Base-by-base conservation (phyloP, 2,888 invertebrate species). In the Schrankia costaestrigalis region DNA sequence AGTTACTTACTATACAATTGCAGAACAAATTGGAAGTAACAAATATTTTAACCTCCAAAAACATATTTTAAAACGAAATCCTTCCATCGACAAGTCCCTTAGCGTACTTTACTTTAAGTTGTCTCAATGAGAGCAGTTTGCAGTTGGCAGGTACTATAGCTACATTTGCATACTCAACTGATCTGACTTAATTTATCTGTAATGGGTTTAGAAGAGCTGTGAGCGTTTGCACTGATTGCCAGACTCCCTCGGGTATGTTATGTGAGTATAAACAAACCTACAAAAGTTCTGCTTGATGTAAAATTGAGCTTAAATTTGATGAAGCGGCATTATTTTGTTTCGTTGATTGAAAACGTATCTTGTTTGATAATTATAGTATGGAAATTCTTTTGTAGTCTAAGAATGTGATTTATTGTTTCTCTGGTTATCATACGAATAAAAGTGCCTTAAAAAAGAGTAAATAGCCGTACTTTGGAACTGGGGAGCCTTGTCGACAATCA, bases 101-200 rank as follows among this genome's bases (percentile, higher is more conserved):
- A 13, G 26, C 30, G 25, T n/a, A 14, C 46, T 56, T 47, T 47
- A 59, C 46, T 42, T 46, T 38, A 43, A 52, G 30, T 57, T 49
- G 47, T 50, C 47, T 33, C 35, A 44, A 41, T 41, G 44, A 52
- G 28, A 40, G 38, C 52, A 42, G 39, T 51, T 46, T 30, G 39
- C 59, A 56, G 39, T 51, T 46, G 31, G 39, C 59, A 56, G 53
- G 50, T 50, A 47, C 26, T 38, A 46, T 38, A 44, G 29, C 40
- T 46, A 45, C 34, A 36, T 63, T 52, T 75, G 70, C 75, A 74
- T 78, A 71, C 67, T 56, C 59, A 59, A 67, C 49, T 70, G 78
- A 79, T 73, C 65, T 64, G 55, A 66, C 74, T 83, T 83, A 80
- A 85, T 85, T 81, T 79, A 79, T 70, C 76, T 73, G 66, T 82